Evolutionary conservation across 1,140 invertebrate species (phyloP), one percentile per base, ranked within the genome.

Genomic region (Neodiprion virginianus): DNA sequence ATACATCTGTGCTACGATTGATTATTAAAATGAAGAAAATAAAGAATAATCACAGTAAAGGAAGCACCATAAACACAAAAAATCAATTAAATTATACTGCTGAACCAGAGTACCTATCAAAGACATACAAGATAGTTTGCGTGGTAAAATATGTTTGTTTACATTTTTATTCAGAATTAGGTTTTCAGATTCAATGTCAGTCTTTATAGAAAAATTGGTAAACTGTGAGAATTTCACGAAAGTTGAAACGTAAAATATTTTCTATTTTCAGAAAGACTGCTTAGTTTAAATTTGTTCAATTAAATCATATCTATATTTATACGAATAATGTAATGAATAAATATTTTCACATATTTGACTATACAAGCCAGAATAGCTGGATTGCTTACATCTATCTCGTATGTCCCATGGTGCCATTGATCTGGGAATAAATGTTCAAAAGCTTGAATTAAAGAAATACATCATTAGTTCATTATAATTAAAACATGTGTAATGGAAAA

Each of bases 1-100:
- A 82, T 82, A 84, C 81, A 78, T 82, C 77, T 80, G 82, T 82
- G 82, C 80, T 82, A 81, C 81, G 79, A 83, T 76, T 75, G 68
- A 78, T 77, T 76, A 75, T 75, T 71, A 76, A 77, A 76, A 48
- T 23, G 72, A 78, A 7, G 14, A 40, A 72, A 70, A 53, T 48
- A 61, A 10, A 17, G 10, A 72, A 72, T 11, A 47, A 72, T 7
- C 14, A n/a, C 49, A 48, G 67, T 76, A 66, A 72, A 73, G 65
- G 76, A 74, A 77, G 67, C 17, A 73, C 72, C 67, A 75, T 77
- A 71, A 76, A 76, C 67, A 65, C 77, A 80, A 75, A 70, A 61
- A 78, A 75, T 73, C 76, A 74, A 53, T 69, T 21, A 17, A 67
- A 61, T 61, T 17, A 11, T 61, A 61, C 53, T 17, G 53, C n/a